These are phyloP conservation scores for Neoaliturus tenellus DNA, from an alignment of 2,888 invertebrate species.

Conservation along the genomic window DNA sequence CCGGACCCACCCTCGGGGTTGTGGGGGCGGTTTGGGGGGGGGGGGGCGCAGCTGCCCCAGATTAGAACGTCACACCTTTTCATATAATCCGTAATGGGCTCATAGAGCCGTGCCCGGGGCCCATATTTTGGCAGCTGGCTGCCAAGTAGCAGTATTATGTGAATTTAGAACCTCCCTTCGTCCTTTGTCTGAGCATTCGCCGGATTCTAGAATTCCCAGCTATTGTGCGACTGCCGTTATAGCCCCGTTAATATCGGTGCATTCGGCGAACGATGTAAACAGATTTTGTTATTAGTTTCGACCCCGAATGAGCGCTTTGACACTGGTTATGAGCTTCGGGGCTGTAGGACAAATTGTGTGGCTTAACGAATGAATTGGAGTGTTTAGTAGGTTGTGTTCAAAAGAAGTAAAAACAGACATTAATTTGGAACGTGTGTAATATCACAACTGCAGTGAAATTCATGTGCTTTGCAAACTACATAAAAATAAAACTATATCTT, in stretches of 20 bases:
- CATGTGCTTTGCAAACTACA: too few species aligned
- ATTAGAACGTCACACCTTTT: slow-evolving; percentile 53
- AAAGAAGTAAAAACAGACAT: too few species aligned
- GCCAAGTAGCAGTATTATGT: slow-evolving; percentile 48
- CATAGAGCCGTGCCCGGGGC: slow-evolving; percentile 24
- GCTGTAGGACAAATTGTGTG: background rate
- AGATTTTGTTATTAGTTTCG: slow-evolving; percentile 47
- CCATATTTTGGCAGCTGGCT: slow-evolving; percentile 53
- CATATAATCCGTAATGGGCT: slow-evolving; percentile 50
- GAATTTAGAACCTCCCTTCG: background rate
- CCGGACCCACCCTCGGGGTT: background rate
- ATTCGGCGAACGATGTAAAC: slow-evolving; percentile 6
- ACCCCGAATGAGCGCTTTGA: background rate
- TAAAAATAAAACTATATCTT: too few species aligned
- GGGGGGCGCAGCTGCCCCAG: slow-evolving; percentile 23
- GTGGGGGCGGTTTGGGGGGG: background rate
- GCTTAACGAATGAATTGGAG: background rate
- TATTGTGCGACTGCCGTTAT: background rate
- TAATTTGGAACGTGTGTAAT: too few species aligned
- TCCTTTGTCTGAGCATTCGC: slow-evolving; percentile 13
- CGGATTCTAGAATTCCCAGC: slow-evolving; percentile 31
- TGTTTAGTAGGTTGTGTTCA: too few species aligned
- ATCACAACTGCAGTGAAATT: too few species aligned
- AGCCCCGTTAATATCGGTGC: background rate
- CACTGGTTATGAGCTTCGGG: background rate